A percentile compares a stretch with the other conserved stretches of the same genome.
These are phyloP conservation scores for Oreochromis mossambicus DNA, from an alignment of 2,797 vertebrate species.

Conservation along the genomic window DNA sequence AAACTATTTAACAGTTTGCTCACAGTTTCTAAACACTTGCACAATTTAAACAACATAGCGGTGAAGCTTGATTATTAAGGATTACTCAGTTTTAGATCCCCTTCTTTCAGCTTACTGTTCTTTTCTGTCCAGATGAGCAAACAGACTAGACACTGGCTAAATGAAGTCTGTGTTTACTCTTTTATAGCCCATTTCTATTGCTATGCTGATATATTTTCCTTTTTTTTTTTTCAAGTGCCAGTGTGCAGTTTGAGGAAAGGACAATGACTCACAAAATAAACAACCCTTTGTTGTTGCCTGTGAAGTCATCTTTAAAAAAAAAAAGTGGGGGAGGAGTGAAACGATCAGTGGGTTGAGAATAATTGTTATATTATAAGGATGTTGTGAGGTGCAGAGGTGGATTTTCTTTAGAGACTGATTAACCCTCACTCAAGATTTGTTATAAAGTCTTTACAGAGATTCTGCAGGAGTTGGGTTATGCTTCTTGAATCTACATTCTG, in stretches of 20 bases:
- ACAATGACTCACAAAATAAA: constrained; percentile 2
- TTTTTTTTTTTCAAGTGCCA: not conserved
- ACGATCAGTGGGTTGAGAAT: not conserved
- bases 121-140: not conserved
- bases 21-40: not conserved
- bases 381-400: not conserved
- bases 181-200: not conserved
- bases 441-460: not conserved
- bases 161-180: not conserved
- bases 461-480: not conserved
- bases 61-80: not conserved
- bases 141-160: not conserved
- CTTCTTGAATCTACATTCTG: not conserved
- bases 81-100: not conserved
- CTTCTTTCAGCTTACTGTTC: not conserved
- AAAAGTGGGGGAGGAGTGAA: not conserved
- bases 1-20: not conserved
- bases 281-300: not conserved
- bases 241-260: not conserved
- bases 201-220: not conserved
- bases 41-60: not conserved
- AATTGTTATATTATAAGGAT: not conserved
- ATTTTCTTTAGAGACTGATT: constrained; percentile 26
- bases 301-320: constrained; percentile 11
- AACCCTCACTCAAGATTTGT: not conserved